Conservation (phyloP, 2,797 vertebrate genomes). For the Potorous gilbertii region DNA sequence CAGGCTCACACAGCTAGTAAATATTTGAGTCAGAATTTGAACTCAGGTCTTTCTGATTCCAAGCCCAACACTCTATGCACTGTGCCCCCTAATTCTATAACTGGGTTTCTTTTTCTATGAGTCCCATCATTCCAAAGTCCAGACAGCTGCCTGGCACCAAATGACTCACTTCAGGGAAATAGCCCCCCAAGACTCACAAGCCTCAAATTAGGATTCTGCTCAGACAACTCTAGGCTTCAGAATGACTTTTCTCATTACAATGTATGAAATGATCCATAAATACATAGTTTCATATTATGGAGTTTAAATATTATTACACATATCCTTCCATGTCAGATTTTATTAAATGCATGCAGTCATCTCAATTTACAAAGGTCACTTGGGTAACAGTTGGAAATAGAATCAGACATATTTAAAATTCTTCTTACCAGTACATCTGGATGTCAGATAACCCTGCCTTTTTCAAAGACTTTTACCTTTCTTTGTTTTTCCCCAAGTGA, state of each 20-base stretch:
- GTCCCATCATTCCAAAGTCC: not conserved
- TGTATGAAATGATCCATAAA: conserved; percentile 73
- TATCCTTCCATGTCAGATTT: conserved; percentile 74
- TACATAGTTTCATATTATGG: conserved; percentile 76
- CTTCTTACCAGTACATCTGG: conserved; percentile 64
- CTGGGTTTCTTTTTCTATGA: not conserved
- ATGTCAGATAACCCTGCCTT: conserved; percentile 68
- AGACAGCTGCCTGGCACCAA: not conserved
- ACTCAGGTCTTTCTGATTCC: not conserved
- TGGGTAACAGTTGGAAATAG: conserved; percentile 59
- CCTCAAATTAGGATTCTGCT: conserved; percentile 60
- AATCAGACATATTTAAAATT: conserved; percentile 61
- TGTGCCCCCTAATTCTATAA: not conserved
- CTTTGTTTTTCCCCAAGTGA: conserved; percentile 48
- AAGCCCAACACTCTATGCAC: not conserved
- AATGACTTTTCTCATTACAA: conserved; percentile 70
- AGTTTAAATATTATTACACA: conserved; percentile 77
- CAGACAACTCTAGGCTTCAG: conserved; percentile 28
- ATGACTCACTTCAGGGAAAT: not conserved
- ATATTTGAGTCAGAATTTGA: not conserved
- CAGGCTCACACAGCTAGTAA: not conserved
- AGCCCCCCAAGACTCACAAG: conserved; percentile 20
- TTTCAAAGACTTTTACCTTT: conserved; percentile 68
- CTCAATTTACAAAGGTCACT: conserved; percentile 64
- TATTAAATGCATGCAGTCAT: conserved; percentile 58